phyloP scores from a whole-genome alignment of 1,140 invertebrate species.

The Orussus abietinus region DNA sequence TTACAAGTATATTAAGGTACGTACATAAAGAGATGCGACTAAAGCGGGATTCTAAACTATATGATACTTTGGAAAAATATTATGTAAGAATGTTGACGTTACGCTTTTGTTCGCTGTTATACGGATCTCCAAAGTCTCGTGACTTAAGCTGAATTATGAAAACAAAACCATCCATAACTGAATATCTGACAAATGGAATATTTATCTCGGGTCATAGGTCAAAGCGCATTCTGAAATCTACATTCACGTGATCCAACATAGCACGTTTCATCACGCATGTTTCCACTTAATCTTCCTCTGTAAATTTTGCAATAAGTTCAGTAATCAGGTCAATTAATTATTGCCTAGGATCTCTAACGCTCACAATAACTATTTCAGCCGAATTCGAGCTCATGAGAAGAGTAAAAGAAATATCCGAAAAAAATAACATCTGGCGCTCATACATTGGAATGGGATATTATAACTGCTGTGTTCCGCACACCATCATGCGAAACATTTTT shows the following conservation, averaged over 20 bases:
- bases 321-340: conserved; percentile 8
- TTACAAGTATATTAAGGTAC: too few species aligned
- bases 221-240: conserved; percentile 21
- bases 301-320: too few species aligned
- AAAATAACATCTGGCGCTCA: conserved; percentile 91
- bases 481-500: conserved; percentile 95
- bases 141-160: too few species aligned
- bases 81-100: too few species aligned
- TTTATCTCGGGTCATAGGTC: conserved; percentile 24
- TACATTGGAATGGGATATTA: conserved; percentile 99
- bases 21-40: too few species aligned
- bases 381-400: conserved; percentile 84
- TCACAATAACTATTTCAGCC: conserved; percentile 58
- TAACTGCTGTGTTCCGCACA: conserved; percentile 92
- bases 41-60: too few species aligned
- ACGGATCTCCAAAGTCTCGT: too few species aligned
- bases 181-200: conserved; percentile 5
- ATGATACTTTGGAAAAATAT: too few species aligned
- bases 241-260: conserved; percentile 32
- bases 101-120: too few species aligned
- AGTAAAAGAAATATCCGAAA: conserved; percentile 74
- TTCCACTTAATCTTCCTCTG: background rate
- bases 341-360: conserved; percentile 5
- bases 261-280: conserved; percentile 10
- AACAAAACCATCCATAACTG: too few species aligned